phyloP scores from a whole-genome alignment of 2,888 invertebrate species.

The Halictus quadricinctus region DNA sequence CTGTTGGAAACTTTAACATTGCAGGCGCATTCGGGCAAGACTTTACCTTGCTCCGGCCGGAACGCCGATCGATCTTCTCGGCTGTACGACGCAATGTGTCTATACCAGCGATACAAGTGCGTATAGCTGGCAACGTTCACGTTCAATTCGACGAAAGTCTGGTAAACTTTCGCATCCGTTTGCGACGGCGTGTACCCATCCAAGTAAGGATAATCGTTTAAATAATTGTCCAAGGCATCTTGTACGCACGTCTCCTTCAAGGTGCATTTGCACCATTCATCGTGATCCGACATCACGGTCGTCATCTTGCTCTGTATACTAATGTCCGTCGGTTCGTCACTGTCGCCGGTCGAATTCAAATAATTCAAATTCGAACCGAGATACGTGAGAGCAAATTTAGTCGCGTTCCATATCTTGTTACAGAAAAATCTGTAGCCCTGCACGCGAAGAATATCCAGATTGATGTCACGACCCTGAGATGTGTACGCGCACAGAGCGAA shows the following conservation, averaged over 20 bases:
- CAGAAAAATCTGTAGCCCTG: conserved; percentile 98
- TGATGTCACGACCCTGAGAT: conserved; percentile 95
- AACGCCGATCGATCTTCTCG: conserved; percentile 72
- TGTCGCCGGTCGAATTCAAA: conserved; percentile 78
- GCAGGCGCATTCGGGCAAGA: conserved; percentile 47
- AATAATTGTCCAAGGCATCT: conserved; percentile 80
- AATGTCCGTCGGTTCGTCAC: background rate
- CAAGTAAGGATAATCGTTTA: conserved; percentile 81
- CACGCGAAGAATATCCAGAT: conserved; percentile 96
- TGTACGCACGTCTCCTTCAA: conserved; percentile 76
- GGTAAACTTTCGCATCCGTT: conserved; percentile 78
- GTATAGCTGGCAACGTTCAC: conserved; percentile 70
- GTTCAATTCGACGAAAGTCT: conserved; percentile 68
- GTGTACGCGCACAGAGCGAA: conserved; percentile 96
- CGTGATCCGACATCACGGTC: conserved; percentile 59
- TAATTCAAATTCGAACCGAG: conserved; percentile 85
- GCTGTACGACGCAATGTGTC: conserved; percentile 79
- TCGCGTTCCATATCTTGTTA: conserved; percentile 99
- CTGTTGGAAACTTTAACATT: conserved; percentile 25
- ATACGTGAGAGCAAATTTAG: conserved; percentile 93
- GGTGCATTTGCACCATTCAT: conserved; percentile 73
- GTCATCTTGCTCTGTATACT: background rate
- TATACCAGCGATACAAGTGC: conserved; percentile 82
- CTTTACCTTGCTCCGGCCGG: conserved; percentile 60
- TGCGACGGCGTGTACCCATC: conserved; percentile 82